phyloP scores from a whole-genome alignment of 2,113 vertebrate species.

The Rutilus rutilus region DNA sequence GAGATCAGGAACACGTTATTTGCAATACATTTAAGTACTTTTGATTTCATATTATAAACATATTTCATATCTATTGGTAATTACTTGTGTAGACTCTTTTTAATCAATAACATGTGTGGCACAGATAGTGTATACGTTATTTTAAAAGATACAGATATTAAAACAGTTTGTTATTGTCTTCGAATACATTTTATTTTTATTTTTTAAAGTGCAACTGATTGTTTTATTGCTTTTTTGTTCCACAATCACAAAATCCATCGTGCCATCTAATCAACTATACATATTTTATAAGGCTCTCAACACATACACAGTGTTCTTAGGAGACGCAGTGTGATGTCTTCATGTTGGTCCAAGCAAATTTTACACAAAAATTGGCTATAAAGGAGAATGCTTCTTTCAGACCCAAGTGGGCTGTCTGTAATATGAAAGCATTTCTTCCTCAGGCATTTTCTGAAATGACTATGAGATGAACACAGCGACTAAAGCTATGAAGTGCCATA shows the following conservation, averaged over 20 bases:
- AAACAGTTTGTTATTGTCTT: background rate
- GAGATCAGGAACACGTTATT: background rate
- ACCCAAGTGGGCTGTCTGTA: constrained; percentile 9
- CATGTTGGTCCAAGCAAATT: constrained; percentile 15
- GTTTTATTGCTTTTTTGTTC: background rate
- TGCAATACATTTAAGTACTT: background rate
- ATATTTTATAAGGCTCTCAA: background rate
- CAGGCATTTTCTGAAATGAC: constrained; percentile 28
- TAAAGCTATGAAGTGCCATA: background rate
- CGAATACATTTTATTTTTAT: background rate
- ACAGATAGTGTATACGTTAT: background rate
- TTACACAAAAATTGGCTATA: constrained; percentile 32
- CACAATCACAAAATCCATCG: background rate
- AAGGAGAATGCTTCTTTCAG: constrained; percentile 13
- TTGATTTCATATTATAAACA: background rate
- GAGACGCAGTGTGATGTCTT: background rate
- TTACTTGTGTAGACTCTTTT: background rate
- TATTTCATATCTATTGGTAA: background rate
- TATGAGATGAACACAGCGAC: constrained; percentile 25
- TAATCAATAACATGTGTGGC: background rate
- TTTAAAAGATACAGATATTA: background rate
- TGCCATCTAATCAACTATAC: background rate
- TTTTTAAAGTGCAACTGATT: background rate
- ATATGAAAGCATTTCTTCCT: constrained; percentile 10
- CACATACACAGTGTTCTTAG: background rate